A percentile compares a stretch with the other conserved stretches of the same genome.
Evolutionary conservation across 2,797 vertebrate genomes (phyloP).

Genomic region (Pseudocheirus occidentalis): DNA sequence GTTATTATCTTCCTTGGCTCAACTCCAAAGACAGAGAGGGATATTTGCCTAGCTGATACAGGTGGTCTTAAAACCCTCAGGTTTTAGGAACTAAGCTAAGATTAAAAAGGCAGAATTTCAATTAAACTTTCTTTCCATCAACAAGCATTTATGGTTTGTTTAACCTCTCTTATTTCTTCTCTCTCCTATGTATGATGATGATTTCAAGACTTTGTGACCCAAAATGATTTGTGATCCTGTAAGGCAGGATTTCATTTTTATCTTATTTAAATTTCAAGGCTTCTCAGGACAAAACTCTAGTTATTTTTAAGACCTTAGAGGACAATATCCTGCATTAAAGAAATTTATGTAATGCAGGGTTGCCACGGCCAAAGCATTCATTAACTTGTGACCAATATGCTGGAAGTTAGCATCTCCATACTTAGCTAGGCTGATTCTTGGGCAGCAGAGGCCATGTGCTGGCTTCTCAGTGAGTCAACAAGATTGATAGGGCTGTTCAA

Average conservation of each 20-base stretch:
- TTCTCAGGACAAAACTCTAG: neutral
- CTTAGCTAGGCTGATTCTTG: neutral
- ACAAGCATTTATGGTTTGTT: neutral
- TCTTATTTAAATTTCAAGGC: neutral
- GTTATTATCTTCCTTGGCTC: neutral
- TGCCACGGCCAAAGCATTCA: neutral
- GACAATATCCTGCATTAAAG: neutral
- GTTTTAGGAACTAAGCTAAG: neutral
- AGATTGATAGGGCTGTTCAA: neutral
- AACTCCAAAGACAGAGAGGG: neutral
- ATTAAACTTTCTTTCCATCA: neutral
- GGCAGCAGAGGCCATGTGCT: neutral
- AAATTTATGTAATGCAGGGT: neutral
- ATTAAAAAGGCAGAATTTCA: neutral
- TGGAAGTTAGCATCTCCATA: neutral
- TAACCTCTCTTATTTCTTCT: neutral
- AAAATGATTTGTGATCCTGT: neutral
- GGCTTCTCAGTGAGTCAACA: neutral
- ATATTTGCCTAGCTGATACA: neutral
- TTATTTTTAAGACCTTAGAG: neutral
- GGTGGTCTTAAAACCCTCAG: neutral
- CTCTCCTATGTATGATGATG: neutral
- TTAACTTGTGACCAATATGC: neutral
- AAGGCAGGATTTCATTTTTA: neutral
- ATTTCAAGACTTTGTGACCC: neutral